A percentile compares a stretch with the other conserved stretches of the same genome.
Conservation (phyloP, 2,888 invertebrate species). For the Nebria brevicollis region DNA sequence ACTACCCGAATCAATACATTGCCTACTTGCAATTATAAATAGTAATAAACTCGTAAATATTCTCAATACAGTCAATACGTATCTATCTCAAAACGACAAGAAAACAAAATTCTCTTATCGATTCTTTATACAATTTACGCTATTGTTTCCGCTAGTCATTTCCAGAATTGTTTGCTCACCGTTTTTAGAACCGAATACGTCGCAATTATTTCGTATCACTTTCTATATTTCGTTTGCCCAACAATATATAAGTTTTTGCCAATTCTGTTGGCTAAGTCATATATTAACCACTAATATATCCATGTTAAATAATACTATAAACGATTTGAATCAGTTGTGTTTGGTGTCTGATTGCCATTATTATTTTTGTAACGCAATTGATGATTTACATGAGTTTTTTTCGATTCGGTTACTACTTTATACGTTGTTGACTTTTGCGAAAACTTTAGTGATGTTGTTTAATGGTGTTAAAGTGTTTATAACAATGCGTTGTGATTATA, state of each 20-base stretch:
- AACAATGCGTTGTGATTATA: not conserved
- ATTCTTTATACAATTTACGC: not conserved
- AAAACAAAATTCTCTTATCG: not conserved
- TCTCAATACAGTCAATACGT: not conserved
- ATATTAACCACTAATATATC: not conserved
- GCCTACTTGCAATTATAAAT: not conserved
- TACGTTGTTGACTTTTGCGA: not conserved
- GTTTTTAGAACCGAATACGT: slow-evolving; percentile 4
- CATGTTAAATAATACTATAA: not conserved
- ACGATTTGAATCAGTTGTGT: not conserved
- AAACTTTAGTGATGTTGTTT: slow-evolving; percentile 11
- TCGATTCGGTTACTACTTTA: not conserved
- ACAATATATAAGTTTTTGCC: slow-evolving; percentile 15
- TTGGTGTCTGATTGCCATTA: not conserved
- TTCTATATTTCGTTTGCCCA: not conserved
- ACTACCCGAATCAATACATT: not conserved
- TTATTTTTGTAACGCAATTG: slow-evolving; percentile 9
- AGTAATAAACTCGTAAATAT: not conserved
- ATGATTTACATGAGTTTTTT: slow-evolving; percentile 2
- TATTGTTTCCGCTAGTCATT: not conserved
- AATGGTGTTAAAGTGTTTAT: slow-evolving; percentile 8
- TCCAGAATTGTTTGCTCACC: slow-evolving; percentile 6
- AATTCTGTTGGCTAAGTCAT: not conserved
- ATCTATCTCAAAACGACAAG: not conserved
- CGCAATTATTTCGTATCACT: not conserved